Percentiles rank a stretch among this genome's conserved stretches.
Conservation (phyloP, 1,140 invertebrate genomes). For the Philaenus spumarius region DNA sequence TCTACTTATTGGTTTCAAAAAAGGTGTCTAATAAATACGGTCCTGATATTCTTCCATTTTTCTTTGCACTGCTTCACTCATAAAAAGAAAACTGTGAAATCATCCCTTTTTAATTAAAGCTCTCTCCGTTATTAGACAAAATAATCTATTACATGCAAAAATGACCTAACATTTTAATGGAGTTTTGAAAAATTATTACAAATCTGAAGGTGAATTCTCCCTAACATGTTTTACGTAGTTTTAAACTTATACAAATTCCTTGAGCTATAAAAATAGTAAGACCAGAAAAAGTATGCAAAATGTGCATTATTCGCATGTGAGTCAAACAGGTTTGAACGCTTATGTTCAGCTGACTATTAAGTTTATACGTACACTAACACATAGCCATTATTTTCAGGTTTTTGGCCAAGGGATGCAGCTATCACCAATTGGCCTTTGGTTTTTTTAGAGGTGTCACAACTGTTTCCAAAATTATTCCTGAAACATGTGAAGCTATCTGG, state of each 20-base stretch:
- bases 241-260: no score
- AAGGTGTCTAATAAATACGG: constrained; percentile 2
- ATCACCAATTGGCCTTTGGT: not conserved
- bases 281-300: no score
- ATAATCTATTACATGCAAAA: not conserved
- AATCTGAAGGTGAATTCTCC: no score
- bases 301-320: no score
- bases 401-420: constrained; percentile 10
- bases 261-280: no score
- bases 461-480: constrained; percentile 12
- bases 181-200: no score
- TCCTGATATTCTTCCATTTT: constrained; percentile 12
- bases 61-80: constrained; percentile 13
- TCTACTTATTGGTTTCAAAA: not conserved
- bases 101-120: no score
- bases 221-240: no score
- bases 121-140: not conserved
- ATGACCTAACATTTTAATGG: no score
- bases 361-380: not conserved
- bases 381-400: not conserved
- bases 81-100: constrained; percentile 5
- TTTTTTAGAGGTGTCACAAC: constrained; percentile 3
- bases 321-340: no score
- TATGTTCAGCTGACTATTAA: not conserved
- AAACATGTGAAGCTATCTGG: constrained; percentile 18